Percentiles rank a stretch among this genome's conserved stretches.
phyloP scores from a whole-genome alignment of 2,888 invertebrate species.

The Torymus texanus region DNA sequence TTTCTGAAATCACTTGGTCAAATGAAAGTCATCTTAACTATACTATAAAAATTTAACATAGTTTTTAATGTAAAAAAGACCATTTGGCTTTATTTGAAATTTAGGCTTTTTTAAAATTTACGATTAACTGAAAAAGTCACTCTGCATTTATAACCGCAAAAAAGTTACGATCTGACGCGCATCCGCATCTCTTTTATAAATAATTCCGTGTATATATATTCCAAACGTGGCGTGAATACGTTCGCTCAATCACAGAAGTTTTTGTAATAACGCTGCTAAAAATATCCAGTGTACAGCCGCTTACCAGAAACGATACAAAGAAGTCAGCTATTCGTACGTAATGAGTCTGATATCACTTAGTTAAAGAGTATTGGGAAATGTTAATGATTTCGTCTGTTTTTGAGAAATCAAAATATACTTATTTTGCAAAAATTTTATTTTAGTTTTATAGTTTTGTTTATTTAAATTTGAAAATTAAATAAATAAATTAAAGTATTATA shows the following conservation, averaged over 20 bases:
- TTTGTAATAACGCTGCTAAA: conserved; percentile 36
- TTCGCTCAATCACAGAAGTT: conserved; percentile 10
- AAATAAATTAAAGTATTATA: too few species aligned
- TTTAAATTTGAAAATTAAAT: too few species aligned
- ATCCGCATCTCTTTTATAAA: conserved; percentile 39
- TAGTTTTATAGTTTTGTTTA: too few species aligned
- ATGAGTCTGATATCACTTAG: background rate
- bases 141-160: conserved; percentile 6
- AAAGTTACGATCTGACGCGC: conserved; percentile 6
- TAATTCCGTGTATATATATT: conserved; percentile 29
- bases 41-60: too few species aligned
- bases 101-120: too few species aligned
- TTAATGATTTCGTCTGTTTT: background rate
- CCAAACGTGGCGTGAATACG: conserved; percentile 22
- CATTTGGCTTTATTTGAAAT: too few species aligned
- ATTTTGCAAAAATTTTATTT: too few species aligned
- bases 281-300: conserved; percentile 13
- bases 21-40: too few species aligned
- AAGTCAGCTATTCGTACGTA: background rate
- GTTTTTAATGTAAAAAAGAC: too few species aligned
- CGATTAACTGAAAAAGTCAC: too few species aligned
- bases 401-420: too few species aligned
- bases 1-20: too few species aligned
- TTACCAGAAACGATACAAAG: conserved; percentile 2
- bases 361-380: background rate